Evolutionary conservation across 2,888 invertebrate genomes (phyloP).

Genomic region (Yponomeuta sedellus): DNA sequence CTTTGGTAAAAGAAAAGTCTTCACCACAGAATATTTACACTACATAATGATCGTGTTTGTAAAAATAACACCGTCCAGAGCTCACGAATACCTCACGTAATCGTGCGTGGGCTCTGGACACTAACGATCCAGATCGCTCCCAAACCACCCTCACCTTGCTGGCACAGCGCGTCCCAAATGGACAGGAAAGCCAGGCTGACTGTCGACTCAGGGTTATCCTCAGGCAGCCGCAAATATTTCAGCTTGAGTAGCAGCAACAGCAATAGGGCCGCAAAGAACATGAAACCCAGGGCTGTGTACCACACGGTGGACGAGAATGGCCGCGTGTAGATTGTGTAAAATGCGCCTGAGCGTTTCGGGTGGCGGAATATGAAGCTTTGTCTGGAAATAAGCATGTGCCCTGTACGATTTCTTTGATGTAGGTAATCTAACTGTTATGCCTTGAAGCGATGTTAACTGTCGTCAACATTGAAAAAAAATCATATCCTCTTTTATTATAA

Average conservation of each 20-base stretch:
- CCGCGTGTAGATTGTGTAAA: constrained; percentile 78
- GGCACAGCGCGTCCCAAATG: constrained; percentile 60
- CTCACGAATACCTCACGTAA: no score
- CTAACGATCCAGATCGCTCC: no score
- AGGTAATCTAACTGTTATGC: no score
- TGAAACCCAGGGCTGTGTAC: constrained; percentile 60
- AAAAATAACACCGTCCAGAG: no score
- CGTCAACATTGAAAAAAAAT: no score
- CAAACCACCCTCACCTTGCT: constrained; percentile 49
- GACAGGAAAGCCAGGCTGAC: constrained; percentile 65
- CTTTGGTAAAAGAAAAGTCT: no score
- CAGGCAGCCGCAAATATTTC: constrained; percentile 25
- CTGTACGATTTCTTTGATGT: no score
- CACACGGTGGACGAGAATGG: constrained; percentile 78
- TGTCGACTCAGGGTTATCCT: constrained; percentile 47
- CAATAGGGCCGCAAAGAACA: constrained; percentile 36
- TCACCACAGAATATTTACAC: no score
- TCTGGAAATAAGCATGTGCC: constrained; percentile 43
- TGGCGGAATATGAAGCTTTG: constrained; percentile 81
- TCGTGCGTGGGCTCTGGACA: no score
- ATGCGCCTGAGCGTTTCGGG: constrained; percentile 76
- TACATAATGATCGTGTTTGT: no score
- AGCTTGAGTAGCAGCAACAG: constrained; percentile 41
- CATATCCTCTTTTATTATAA: no score
- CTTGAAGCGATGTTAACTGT: no score